Base-by-base conservation (phyloP, 2,113 vertebrate species). In the Bubo blakistoni region DNA sequence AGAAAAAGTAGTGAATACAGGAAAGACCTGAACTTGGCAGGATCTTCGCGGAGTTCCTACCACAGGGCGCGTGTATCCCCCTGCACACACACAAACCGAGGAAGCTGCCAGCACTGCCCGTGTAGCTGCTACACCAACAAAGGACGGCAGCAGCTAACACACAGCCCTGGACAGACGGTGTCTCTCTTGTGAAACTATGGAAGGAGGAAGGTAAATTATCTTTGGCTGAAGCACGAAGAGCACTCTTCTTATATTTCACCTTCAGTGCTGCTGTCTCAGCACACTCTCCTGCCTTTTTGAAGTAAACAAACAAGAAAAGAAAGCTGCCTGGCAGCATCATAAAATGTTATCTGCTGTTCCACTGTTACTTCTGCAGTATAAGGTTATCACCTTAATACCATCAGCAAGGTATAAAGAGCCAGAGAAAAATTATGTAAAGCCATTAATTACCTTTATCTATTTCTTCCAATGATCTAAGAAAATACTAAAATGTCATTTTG, bases 11-110 rank as follows among this genome's bases (percentile, higher is more conserved):
- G 13, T 16, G 20, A 89, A 65, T 70, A 25, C 18, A 38, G 9
- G 34, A 69, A 70, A 57, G 27, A 49, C 21, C 7, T 84, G 36
- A 91, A 78, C 73, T 8, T 73, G 46, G 44, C 80, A 47, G 29
- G 21, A 63, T 52, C 27, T 83, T 90, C 44, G 14, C 30, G 9
- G 61, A 54, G 9, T 13, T 70, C 14, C 18, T 63, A 42, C 26
- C 11, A 6, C 9, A 13, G 40, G 34, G 16, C 0, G 1, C 3
- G 0, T 11, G 15, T 12, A 42, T 44, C 4, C 7, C 19, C 5
- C 65, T 52, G 10, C 26, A 26, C 1, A 1, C 22, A 4, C 21
- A 26, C 0, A 0, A 42, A 19, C 12, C 1, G 4, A 76, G 49
- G 52, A 26, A n/a, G 30, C 9, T 86, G 32, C 49, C 36, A 54